A percentile compares a stretch with the other conserved stretches of the same genome.
These are phyloP conservation scores for Heliangelus exortis DNA, from an alignment of 2,797 vertebrate species.

Conservation along the genomic window DNA sequence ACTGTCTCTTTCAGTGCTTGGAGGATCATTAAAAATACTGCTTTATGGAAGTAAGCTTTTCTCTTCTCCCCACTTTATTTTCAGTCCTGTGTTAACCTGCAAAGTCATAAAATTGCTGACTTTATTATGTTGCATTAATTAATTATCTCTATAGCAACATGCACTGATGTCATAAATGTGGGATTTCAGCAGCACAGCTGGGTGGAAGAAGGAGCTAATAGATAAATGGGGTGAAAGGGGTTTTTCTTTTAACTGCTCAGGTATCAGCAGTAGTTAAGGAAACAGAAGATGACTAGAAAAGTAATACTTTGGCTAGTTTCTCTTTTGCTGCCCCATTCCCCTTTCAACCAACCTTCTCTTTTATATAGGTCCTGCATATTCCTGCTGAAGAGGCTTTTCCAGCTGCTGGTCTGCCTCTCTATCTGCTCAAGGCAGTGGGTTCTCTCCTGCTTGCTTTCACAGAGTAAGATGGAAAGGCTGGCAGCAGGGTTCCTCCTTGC, in stretches of 20 bases:
- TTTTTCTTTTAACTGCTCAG: background rate
- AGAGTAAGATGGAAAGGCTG: rapidly evolving
- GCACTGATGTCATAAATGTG: conserved; percentile 16
- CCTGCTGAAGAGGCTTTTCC: background rate
- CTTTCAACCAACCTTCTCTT: background rate
- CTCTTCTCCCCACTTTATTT: background rate
- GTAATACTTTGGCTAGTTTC: background rate
- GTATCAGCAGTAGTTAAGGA: background rate
- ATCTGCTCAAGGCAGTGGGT: background rate
- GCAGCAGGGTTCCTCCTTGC: background rate
- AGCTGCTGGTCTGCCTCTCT: background rate
- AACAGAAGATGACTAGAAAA: background rate
- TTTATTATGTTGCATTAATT: conserved; percentile 62
- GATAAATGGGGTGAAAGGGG: background rate
- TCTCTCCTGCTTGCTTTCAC: background rate
- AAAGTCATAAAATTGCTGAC: conserved; percentile 37
- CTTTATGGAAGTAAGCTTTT: background rate
- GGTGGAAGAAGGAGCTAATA: background rate
- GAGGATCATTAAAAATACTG: background rate
- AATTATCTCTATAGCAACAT: conserved; percentile 65
- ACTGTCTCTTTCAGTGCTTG: background rate
- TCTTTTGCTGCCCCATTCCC: background rate
- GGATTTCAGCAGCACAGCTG: background rate
- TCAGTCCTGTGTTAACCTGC: background rate
- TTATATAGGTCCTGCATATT: background rate